phyloP scores from a whole-genome alignment of 1,140 invertebrate genomes.

The Drosophila watanabei region DNA sequence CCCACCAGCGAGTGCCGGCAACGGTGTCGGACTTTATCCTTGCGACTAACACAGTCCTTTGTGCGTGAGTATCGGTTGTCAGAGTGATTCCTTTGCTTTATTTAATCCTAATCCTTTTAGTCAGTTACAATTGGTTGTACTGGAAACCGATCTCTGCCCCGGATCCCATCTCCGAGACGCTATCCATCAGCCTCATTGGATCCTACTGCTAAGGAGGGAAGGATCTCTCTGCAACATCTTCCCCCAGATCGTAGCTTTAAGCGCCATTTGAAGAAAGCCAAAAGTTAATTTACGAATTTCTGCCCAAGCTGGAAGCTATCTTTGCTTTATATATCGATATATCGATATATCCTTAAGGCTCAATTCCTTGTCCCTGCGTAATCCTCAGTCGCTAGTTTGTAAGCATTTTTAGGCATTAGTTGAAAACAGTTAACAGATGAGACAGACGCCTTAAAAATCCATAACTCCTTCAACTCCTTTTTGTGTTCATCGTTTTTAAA shows the following conservation, averaged over 20 bases:
- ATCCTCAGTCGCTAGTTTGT: constrained; percentile 36
- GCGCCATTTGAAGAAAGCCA: constrained; percentile 48
- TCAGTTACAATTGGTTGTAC: constrained; percentile 93
- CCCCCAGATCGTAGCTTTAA: constrained; percentile 34
- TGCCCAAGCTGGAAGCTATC: constrained; percentile 31
- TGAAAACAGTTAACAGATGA: constrained; percentile 40
- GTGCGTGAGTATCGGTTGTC: constrained; percentile 87
- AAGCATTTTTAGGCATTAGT: constrained; percentile 42
- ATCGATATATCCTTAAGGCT: constrained; percentile 19
- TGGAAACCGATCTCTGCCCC: constrained; percentile 90
- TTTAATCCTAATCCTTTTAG: constrained; percentile 79
- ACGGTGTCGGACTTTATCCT: constrained; percentile 88
- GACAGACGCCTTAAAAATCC: not conserved
- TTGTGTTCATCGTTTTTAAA: constrained; percentile 42
- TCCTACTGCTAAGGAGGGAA: constrained; percentile 87
- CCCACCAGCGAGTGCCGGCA: constrained; percentile 89
- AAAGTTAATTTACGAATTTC: constrained; percentile 46
- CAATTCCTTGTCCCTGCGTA: constrained; percentile 39
- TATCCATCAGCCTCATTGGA: constrained; percentile 89
- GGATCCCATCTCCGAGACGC: constrained; percentile 86
- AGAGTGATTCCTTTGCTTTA: not conserved
- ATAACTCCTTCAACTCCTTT: not conserved
- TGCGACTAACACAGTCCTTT: constrained; percentile 88
- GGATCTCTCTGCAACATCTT: not conserved
- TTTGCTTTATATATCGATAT: constrained; percentile 4